Conservation (phyloP, 2,888 invertebrate genomes). For the Eledona agricola region DNA sequence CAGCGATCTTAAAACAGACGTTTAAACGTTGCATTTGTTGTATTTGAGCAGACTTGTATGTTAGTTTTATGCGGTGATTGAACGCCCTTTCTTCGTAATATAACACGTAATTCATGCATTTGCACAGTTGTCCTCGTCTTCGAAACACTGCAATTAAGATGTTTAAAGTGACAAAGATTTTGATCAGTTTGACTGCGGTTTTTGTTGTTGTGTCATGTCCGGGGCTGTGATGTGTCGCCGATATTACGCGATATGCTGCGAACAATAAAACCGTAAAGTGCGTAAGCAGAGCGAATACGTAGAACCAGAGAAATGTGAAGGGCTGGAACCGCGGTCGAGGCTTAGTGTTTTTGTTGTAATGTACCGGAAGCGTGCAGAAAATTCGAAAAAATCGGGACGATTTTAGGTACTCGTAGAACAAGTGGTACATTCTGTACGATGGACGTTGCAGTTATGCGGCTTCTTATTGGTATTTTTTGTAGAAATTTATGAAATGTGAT, state of each 20-base stretch:
- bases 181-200: conserved; percentile 15
- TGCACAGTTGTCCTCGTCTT: conserved; percentile 5
- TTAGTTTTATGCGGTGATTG: conserved; percentile 5
- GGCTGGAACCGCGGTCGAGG: conserved; percentile 11
- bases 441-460: too few relatives aligned
- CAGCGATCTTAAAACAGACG: conserved; percentile 10
- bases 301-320: conserved; percentile 6
- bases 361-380: conserved; percentile 15
- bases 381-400: conserved; percentile 11
- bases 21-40: not conserved
- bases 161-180: conserved; percentile 14
- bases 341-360: conserved; percentile 10
- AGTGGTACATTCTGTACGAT: conserved; percentile 18
- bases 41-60: conserved; percentile 3
- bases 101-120: conserved; percentile 16
- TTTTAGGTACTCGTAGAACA: conserved; percentile 13
- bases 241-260: conserved; percentile 4
- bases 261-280: conserved; percentile 4
- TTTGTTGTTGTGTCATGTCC: conserved; percentile 5
- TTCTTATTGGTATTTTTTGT: too few relatives aligned
- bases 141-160: conserved; percentile 7
- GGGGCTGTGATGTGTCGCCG: too few relatives aligned
- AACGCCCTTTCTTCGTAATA: conserved; percentile 12
- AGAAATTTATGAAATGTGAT: too few relatives aligned
- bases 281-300: conserved; percentile 3